Evolutionary conservation across 1,140 invertebrate species (phyloP).

Genomic region (Ooceraea biroi): DNA sequence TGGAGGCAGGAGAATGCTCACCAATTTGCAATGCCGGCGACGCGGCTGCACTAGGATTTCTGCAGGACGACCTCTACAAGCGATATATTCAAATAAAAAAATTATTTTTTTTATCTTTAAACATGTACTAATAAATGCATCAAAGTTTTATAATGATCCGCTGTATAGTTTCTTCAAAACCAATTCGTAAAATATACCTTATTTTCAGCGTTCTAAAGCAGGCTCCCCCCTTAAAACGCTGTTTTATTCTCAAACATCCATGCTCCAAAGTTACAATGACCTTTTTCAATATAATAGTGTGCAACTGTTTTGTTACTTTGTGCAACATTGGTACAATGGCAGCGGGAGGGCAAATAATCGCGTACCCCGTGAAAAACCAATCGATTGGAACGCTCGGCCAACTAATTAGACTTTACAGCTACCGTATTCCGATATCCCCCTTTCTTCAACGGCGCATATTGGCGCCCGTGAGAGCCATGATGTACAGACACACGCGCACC

Average conservation of each 20-base stretch:
- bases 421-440: neutral
- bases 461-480: neutral
- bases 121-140: no score
- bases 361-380: neutral
- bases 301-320: neutral
- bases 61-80: no score
- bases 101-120: no score
- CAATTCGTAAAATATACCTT: no score
- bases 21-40: no score
- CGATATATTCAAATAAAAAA: no score
- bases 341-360: neutral
- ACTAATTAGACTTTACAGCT: constrained; percentile 24
- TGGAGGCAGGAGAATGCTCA: no score
- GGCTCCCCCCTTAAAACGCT: no score
- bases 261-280: neutral
- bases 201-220: no score
- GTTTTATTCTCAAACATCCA: neutral
- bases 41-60: no score
- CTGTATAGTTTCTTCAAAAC: no score
- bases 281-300: neutral
- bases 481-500: neutral
- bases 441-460: neutral
- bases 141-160: no score
- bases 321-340: neutral
- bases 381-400: neutral